Base-by-base conservation (phyloP, 2,113 vertebrate genomes). In the Hemiprocne comata region DNA sequence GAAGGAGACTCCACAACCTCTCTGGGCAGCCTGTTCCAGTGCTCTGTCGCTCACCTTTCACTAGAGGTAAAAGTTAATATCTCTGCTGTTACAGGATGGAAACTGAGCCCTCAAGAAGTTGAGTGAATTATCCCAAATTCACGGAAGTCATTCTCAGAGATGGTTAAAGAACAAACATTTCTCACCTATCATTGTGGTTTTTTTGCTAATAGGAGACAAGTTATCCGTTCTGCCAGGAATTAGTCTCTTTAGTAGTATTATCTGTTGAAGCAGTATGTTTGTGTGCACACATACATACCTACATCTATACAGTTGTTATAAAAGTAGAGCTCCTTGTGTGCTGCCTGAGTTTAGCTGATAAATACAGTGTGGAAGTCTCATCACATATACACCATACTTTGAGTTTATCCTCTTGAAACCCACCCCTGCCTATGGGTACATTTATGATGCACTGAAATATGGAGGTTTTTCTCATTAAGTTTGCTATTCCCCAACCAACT, bases 401-500 rank as follows among this genome's bases (percentile, higher is more conserved):
- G 33, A 23, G 18, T 77, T 94, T 90, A 57, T 65, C 23, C 44
- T 95, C 64, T 89, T 90, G 70, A 76, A 91, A 62, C 69, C 20
- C 21, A 58, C 25, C 18, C 69, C 23, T 83, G 28, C 44, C 64
- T 83, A 34, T 16, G 87, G 60, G 60, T 81, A 38, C 76, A 34
- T 94, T 96, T 86, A 71, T 57, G 72, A 82, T 76, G 28, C 46
- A 55, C 58, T 82, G 88, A 94, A 95, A 94, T 95, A 82, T 50
- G 26, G 91, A 94, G 87, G 62, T 44, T 88, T 97, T 96, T 90
- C 88, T 95, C 96, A 94, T 97, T 93, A 95, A 85, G 70, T 79
- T 79, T 89, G 85, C 85, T 95, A 97, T 97, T 97, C 95, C 96
- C 97, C 80, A 87, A 24, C 80, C 88, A 94, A 76, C 80, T 92